Evolutionary conservation across 2,113 vertebrate species (phyloP).

Genomic region (Rhinichthys klamathensis): DNA sequence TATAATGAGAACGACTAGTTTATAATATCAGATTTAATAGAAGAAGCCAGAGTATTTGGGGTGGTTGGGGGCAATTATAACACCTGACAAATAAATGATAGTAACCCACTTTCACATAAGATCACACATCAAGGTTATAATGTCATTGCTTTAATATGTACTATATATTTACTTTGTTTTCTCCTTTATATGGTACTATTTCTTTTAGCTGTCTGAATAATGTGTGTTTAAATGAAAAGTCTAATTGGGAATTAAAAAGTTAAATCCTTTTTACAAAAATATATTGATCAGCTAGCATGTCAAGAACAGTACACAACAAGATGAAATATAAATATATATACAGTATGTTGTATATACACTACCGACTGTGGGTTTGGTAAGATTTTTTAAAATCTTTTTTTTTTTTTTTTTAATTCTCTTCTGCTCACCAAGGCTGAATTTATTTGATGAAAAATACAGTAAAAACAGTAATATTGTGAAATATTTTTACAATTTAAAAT

Average conservation of each 20-base stretch:
- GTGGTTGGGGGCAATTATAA: constrained; percentile 3
- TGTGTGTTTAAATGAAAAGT: constrained; percentile 1
- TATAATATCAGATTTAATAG: background rate
- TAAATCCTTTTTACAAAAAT: too few species aligned
- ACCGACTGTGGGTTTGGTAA: too few species aligned
- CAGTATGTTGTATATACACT: too few species aligned
- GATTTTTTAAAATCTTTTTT: too few species aligned
- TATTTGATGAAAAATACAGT: too few species aligned
- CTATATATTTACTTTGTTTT: too few species aligned
- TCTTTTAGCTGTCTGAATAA: background rate
- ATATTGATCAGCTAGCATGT: too few species aligned
- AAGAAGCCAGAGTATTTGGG: background rate
- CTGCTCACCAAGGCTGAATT: too few species aligned
- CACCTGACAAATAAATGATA: constrained; percentile 10
- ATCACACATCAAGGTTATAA: background rate
- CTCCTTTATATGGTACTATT: background rate
- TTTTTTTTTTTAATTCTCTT: too few species aligned
- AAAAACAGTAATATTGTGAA: background rate
- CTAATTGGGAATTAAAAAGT: background rate
- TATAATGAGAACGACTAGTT: background rate
- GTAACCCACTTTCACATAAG: background rate
- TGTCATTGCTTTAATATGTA: background rate
- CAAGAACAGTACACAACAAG: background rate
- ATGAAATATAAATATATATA: too few species aligned
- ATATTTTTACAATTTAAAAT: background rate